Evolutionary conservation across 2,113 vertebrate species (phyloP), one percentile per base, ranked within the genome.

Genomic region (Xenus cinereus): DNA sequence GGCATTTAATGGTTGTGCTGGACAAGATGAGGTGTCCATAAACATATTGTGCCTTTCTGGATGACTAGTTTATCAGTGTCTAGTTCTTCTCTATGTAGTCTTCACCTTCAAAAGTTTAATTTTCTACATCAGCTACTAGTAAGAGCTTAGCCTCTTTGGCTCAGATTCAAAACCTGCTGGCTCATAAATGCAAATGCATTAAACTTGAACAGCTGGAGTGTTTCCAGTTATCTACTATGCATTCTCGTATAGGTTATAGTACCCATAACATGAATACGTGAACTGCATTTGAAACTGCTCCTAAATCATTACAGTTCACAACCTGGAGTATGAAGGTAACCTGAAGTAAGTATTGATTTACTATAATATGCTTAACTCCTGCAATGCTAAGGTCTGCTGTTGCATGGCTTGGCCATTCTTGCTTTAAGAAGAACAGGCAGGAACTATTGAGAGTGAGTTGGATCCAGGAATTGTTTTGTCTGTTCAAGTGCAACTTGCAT

Each of bases 31-130:
- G 74, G 43, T 59, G 35, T 84, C 69, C 27, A 3, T 64, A 74
- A 91, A 75, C 64, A 33, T 87, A 75, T 51, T 95, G 74, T 92
- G 43, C 43, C 69, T 87, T 86, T 90, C 79, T 1, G 3, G 69
- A 63, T 95, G 89, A n/a, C 60, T 95, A 57, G 16, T 78, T 80
- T 84, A 50, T 74, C 54, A 67, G 43, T 46, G 46, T 92, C 68
- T 75, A 32, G 80, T 72, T 95, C 35, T 85, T 69, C 79, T 79
- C 62, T 87, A 10, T 33, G 27, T 63, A 43, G 73, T 63, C 46
- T 81, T 95, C 87, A 87, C 89, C 89, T 96, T 96, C 89, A 82
- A 67, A 95, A 91, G 37, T 92, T 82, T 67, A 10, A 45, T 73
- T 91, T 91, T 56, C 73, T 79, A 46, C 41, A 53, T 83, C n/a